Percentiles rank a stretch among this genome's conserved stretches.
Conservation (phyloP, 2,797 vertebrate species). For the Clarias pachynema region DNA sequence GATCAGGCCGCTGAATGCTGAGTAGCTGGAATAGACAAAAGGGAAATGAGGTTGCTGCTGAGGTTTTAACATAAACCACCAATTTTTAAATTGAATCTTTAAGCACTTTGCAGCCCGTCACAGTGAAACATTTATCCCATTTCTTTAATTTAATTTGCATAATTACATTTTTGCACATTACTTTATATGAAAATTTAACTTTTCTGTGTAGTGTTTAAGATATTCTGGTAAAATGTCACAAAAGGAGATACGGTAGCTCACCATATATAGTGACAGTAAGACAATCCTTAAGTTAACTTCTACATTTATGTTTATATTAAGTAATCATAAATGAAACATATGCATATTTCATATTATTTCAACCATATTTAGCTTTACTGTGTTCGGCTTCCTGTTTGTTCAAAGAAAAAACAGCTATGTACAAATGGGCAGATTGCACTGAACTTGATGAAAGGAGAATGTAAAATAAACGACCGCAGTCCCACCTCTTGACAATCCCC, state of each 20-base stretch:
- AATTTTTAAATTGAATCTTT: too few relatives aligned
- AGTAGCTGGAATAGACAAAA: too few relatives aligned
- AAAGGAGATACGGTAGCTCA: background rate
- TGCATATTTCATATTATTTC: background rate
- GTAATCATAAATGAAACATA: background rate
- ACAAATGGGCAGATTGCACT: constrained; percentile 17
- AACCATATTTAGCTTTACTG: background rate
- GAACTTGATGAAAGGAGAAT: constrained; percentile 23
- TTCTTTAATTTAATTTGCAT: too few relatives aligned
- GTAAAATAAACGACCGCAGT: background rate
- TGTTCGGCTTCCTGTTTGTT: background rate
- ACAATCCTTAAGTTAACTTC: background rate
- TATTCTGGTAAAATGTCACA: background rate
- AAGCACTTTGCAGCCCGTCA: too few relatives aligned
- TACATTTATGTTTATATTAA: background rate
- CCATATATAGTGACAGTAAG: background rate
- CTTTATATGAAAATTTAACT: background rate
- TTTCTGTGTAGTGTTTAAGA: background rate
- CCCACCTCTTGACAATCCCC: constrained; percentile 6
- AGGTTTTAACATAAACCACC: too few relatives aligned
- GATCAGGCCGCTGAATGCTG: too few relatives aligned
- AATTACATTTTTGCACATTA: too few relatives aligned
- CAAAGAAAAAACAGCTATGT: background rate
- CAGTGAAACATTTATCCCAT: too few relatives aligned
- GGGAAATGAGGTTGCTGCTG: too few relatives aligned